Evolutionary conservation across 2,797 vertebrate genomes (phyloP).

Genomic region (Scarus forsteni): DNA sequence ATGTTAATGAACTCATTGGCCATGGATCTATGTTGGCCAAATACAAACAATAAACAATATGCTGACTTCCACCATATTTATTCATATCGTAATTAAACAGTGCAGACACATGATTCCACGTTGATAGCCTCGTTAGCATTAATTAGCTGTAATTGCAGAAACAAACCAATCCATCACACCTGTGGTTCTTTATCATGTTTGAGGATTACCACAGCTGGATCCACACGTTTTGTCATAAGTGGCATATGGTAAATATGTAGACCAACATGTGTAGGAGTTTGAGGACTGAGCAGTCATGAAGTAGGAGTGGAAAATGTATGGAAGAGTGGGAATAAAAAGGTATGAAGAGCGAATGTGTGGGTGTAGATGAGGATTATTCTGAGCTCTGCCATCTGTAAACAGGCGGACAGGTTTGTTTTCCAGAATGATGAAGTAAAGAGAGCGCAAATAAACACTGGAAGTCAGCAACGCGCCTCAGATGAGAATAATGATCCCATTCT

Average conservation of each 20-base stretch:
- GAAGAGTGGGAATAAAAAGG: conserved; percentile 4
- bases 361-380: conserved; percentile 68
- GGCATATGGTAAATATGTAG: conserved; percentile 2
- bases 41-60: conserved; percentile 72
- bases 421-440: conserved; percentile 47
- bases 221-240: conserved; percentile 5
- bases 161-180: conserved; percentile 61
- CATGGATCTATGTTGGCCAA: conserved; percentile 64
- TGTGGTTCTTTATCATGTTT: conserved; percentile 45
- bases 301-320: conserved; percentile 39
- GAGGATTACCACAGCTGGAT: conserved; percentile 18
- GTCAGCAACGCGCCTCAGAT: conserved; percentile 56
- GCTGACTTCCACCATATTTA: conserved; percentile 76
- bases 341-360: conserved; percentile 46
- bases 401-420: conserved; percentile 69
- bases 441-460: conserved; percentile 57
- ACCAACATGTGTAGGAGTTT: conserved; percentile 47
- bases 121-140: conserved; percentile 78
- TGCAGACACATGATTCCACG: conserved; percentile 68
- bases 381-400: conserved; percentile 69
- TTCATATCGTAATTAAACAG: conserved; percentile 78
- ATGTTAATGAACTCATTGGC: conserved; percentile 75
- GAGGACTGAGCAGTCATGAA: conserved; percentile 43
- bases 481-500: conserved; percentile 38
- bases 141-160: conserved; percentile 72